Percentiles rank a stretch among this genome's conserved stretches.
Conservation (phyloP, 2,113 vertebrate species). For the Nothobranchius kuhntae region DNA sequence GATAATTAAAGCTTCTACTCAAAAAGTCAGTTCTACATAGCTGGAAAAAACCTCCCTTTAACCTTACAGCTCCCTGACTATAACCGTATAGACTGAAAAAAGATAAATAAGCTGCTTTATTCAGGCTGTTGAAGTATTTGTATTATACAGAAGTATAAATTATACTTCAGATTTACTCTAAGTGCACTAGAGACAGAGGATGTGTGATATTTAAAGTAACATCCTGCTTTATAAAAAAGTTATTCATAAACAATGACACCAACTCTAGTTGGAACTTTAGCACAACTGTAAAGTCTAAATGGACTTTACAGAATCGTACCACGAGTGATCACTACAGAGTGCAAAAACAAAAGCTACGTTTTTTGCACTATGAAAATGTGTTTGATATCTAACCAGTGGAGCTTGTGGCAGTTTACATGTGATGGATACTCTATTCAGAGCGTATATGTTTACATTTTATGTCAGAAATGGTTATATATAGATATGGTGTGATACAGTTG, state of each 20-base stretch:
- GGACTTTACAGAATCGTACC: slow-evolving; percentile 48
- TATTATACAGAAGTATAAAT: slow-evolving; percentile 7
- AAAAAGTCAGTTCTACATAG: too few species aligned
- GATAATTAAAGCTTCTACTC: too few species aligned
- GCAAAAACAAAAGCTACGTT: slow-evolving; percentile 35
- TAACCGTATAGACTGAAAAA: background rate
- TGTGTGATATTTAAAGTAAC: slow-evolving; percentile 13
- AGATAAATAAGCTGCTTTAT: slow-evolving; percentile 27
- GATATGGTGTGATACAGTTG: slow-evolving; percentile 41
- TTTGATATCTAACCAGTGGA: slow-evolving; percentile 16
- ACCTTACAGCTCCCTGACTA: slow-evolving; percentile 21
- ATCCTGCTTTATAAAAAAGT: slow-evolving; percentile 3
- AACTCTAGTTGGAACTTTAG: slow-evolving; percentile 46
- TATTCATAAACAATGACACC: slow-evolving; percentile 10
- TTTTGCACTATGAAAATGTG: slow-evolving; percentile 44
- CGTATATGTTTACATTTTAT: slow-evolving; percentile 68
- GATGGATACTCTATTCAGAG: slow-evolving; percentile 32
- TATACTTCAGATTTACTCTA: slow-evolving; percentile 10
- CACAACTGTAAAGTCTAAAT: slow-evolving; percentile 59
- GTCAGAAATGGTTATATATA: slow-evolving; percentile 38
- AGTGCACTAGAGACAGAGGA: slow-evolving; percentile 6
- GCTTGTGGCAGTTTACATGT: slow-evolving; percentile 46
- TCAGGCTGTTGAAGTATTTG: slow-evolving; percentile 13
- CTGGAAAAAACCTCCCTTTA: too few species aligned
- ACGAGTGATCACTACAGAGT: slow-evolving; percentile 60